Conservation (phyloP, 2,888 invertebrate genomes). For the Ceramica pisi region DNA sequence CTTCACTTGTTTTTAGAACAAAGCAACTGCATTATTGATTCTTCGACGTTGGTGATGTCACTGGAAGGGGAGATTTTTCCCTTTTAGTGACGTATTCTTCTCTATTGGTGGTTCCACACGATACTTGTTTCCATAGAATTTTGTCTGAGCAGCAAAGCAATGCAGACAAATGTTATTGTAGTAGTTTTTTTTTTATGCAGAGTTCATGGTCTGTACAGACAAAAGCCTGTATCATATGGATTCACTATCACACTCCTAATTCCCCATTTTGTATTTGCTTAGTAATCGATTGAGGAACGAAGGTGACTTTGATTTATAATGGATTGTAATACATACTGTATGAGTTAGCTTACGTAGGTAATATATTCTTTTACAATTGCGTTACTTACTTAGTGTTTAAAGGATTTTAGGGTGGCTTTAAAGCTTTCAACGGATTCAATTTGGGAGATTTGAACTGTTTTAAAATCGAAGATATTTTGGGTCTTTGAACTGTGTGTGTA, state of each 20-base stretch:
- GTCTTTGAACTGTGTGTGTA: conserved; percentile 9
- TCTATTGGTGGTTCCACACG: no score
- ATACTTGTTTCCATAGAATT: no score
- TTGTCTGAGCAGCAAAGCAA: no score
- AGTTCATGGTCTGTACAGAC: no score
- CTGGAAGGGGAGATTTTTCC: conserved; percentile 9
- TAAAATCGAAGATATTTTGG: not conserved
- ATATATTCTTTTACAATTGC: conserved; percentile 9
- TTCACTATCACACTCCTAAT: no score
- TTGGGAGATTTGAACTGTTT: not conserved
- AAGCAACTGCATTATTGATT: conserved; percentile 36
- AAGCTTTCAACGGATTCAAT: conserved; percentile 11
- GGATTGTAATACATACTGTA: conserved; percentile 29
- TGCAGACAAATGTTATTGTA: no score
- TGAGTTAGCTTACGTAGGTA: conserved; percentile 10
- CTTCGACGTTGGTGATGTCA: conserved; percentile 13
- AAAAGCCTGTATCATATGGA: no score
- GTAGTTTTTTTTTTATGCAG: no score
- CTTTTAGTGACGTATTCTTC: no score
- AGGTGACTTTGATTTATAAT: conserved; percentile 30
- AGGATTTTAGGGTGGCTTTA: conserved; percentile 4
- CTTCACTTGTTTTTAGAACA: conserved; percentile 45
- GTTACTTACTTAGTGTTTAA: conserved; percentile 15
- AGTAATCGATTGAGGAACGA: not conserved
- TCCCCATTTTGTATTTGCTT: not conserved